phyloP scores from a whole-genome alignment of 2,888 invertebrate species.

The Eristalinus sepulchralis region DNA sequence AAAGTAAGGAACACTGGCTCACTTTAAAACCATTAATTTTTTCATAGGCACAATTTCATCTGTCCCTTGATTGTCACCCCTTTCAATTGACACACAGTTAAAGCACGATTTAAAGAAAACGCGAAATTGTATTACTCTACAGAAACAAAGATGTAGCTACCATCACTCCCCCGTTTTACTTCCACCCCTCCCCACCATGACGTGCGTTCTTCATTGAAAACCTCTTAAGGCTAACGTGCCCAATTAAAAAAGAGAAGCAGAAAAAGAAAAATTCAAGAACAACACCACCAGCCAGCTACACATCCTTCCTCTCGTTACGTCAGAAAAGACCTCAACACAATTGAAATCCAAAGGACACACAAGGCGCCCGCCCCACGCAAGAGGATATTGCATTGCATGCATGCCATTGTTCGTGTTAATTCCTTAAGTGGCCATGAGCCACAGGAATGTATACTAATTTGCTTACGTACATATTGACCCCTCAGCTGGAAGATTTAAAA shows the following conservation, averaged over 20 bases:
- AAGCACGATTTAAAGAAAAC: too few relatives aligned
- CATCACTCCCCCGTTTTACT: too few relatives aligned
- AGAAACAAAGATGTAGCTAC: too few relatives aligned
- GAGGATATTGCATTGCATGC: neutral
- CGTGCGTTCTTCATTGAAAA: neutral
- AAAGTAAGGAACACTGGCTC: too few relatives aligned
- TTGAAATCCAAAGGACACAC: neutral
- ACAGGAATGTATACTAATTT: neutral
- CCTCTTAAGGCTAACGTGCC: neutral
- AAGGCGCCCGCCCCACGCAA: neutral
- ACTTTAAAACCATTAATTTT: too few relatives aligned
- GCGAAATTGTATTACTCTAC: too few relatives aligned
- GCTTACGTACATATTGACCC: conserved; percentile 19
- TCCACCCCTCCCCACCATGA: neutral
- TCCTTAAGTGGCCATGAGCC: conserved; percentile 22
- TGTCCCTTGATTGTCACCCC: too few relatives aligned
- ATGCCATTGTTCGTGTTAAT: conserved; percentile 15
- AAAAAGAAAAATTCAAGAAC: neutral
- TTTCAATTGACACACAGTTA: too few relatives aligned
- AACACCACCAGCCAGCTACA: neutral
- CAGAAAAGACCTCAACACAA: conserved; percentile 13
- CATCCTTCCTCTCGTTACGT: conserved; percentile 3
- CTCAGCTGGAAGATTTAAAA: neutral
- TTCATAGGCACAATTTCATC: too few relatives aligned
- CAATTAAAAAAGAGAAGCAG: neutral